Conservation (phyloP, 1,140 invertebrate genomes). For the Caenorhabditis briggsae region DNA sequence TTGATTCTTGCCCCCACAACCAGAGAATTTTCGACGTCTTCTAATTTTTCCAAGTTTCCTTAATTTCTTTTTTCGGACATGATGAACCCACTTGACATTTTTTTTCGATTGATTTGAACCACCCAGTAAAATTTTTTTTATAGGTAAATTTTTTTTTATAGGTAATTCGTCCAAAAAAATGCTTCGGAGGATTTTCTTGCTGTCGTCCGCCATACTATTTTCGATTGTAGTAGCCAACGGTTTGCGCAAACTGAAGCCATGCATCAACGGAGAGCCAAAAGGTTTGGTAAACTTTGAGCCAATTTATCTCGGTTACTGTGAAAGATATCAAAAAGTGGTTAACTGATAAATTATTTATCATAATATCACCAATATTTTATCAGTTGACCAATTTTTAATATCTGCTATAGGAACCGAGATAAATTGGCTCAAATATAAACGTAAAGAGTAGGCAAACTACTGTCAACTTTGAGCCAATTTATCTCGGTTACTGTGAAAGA, state of each 20-base stretch:
- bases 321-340: neutral
- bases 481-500: too few relatives aligned
- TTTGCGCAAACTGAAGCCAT: slow-evolving; percentile 55
- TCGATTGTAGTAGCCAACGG: slow-evolving; percentile 11
- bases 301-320: neutral
- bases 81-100: slow-evolving; percentile 14
- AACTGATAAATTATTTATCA: neutral
- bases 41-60: neutral
- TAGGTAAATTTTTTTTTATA: neutral
- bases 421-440: too few relatives aligned
- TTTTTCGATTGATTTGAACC: neutral
- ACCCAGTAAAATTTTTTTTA: neutral
- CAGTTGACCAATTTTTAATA: too few relatives aligned
- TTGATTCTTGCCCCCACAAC: neutral
- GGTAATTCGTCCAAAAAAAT: slow-evolving; percentile 20
- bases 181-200: slow-evolving; percentile 40
- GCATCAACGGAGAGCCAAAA: slow-evolving; percentile 59
- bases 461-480: too few relatives aligned
- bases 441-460: too few relatives aligned
- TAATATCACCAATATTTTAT: too few relatives aligned
- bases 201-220: neutral
- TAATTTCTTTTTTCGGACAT: neutral
- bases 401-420: too few relatives aligned
- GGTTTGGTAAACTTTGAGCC: neutral
- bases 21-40: neutral